Conservation (phyloP, 64 coral and sea anemone species). For the Pocillopora verrucosa region DNA sequence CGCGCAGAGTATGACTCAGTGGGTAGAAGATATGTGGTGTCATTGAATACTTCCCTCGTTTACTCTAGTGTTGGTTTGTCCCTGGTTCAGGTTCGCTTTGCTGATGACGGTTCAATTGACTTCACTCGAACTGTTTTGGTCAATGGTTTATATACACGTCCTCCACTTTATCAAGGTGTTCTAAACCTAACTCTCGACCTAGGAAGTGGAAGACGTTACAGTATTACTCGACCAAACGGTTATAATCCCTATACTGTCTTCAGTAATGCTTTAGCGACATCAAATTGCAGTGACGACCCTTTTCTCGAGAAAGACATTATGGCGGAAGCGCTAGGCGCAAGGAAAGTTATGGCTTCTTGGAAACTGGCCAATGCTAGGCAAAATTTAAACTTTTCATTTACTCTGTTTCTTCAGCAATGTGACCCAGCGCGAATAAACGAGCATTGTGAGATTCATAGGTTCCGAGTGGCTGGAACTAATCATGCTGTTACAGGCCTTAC, state of each 20-base stretch:
- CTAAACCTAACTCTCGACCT: conserved; percentile 39
- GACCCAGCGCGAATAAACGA: conserved; percentile 38
- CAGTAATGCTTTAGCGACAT: conserved; percentile 40
- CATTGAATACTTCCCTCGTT: conserved; percentile 54
- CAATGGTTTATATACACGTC: conserved; percentile 27
- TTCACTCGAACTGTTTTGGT: conserved; percentile 24
- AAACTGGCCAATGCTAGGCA: conserved; percentile 45
- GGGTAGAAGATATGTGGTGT: conserved; percentile 35
- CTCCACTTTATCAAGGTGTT: conserved; percentile 18
- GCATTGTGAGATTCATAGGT: conserved; percentile 38
- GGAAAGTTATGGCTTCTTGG: conserved; percentile 29
- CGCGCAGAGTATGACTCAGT: conserved; percentile 19
- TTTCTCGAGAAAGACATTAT: conserved; percentile 34
- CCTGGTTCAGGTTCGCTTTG: conserved; percentile 43
- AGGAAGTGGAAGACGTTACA: conserved; percentile 19
- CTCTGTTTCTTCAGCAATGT: conserved; percentile 26
- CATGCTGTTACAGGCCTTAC: conserved; percentile 39
- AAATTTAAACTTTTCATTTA: conserved; percentile 61
- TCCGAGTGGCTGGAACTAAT: conserved; percentile 35
- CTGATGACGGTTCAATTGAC: conserved; percentile 24
- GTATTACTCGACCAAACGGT: conserved; percentile 44
- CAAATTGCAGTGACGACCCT: conserved; percentile 53
- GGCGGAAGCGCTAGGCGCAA: background rate
- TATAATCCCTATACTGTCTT: conserved; percentile 55
- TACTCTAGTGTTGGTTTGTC: conserved; percentile 52